Evolutionary conservation across 2,888 invertebrate genomes (phyloP).

Genomic region (Augiades crinisus): DNA sequence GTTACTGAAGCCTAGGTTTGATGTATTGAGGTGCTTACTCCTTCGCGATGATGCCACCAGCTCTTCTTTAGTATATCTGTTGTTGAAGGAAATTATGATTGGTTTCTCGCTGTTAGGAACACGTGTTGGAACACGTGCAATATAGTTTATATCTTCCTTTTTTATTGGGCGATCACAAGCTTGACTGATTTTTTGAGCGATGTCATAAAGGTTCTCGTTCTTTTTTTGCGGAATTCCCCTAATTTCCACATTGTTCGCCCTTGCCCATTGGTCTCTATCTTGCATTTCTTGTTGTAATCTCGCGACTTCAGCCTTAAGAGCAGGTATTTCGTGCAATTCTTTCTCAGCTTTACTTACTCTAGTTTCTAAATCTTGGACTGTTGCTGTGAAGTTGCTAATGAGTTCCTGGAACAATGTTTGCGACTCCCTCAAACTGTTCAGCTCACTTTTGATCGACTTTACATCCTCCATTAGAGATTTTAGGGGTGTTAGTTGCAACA

Average conservation of each 20-base stretch:
- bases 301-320: constrained; percentile 14
- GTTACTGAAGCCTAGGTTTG: constrained; percentile 13
- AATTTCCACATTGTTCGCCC: constrained; percentile 14
- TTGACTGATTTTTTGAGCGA: constrained; percentile 16
- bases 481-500: constrained; percentile 26
- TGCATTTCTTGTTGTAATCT: constrained; percentile 21
- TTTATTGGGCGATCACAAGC: constrained; percentile 5
- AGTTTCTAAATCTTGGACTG: constrained; percentile 9
- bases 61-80: constrained; percentile 28
- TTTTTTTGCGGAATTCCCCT: constrained; percentile 7
- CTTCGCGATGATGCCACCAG: constrained; percentile 21
- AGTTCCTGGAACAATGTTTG: constrained; percentile 23
- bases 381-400: constrained; percentile 13
- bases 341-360: constrained; percentile 20
- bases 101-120: constrained; percentile 26
- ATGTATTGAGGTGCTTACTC: constrained; percentile 14
- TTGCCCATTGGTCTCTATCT: constrained; percentile 29
- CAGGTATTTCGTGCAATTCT: constrained; percentile 15
- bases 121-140: constrained; percentile 29
- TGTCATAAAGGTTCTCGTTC: constrained; percentile 28
- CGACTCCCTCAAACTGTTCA: constrained; percentile 21
- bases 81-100: constrained; percentile 27
- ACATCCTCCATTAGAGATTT: constrained; percentile 29
- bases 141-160: constrained; percentile 30
- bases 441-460: constrained; percentile 28